Evolutionary conservation across 1,140 invertebrate genomes (phyloP), one percentile per base, ranked within the genome.

Genomic region (Procambarus virginalis): DNA sequence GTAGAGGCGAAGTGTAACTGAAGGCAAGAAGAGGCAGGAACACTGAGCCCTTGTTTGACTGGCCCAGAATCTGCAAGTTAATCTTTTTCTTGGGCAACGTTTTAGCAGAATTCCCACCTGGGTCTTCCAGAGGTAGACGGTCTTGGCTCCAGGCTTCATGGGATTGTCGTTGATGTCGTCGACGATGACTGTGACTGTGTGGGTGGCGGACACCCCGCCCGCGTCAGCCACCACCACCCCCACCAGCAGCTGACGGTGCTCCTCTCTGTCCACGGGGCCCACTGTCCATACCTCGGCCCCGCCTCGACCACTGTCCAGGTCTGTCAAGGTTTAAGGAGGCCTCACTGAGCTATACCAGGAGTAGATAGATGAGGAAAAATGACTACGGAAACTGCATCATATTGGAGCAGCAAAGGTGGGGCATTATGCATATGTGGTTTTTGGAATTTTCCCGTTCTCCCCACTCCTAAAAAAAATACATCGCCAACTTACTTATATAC

Each of bases 61-160:
- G 64, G 1, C 64, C 1, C n/a, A 12, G 64, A 1, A 12, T 12
- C 34, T 34, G 34, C 34, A 34, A 34, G 34, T 34, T 34, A 34
- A 34, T 34, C 34, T 34, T 34, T 34, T 34, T 34, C 34, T 34
- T 34, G 34, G 34, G 34, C 0, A 34, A 34, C 34, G 34, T 34
- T 34, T 34, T 34, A 34, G 1, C 34, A 34, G 34, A 34, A 34
- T 34, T 34, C 51, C 51, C 12, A 55, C 51, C 51, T 55, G 4
- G 4, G 51, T 55, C 51, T 55, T 55, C 51, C 51, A 3, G 51
- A 55, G 60, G 60, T 84, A 73, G 20, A 75, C 82, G 17, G 68
- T 84, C 82, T 84, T 84, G 82, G 82, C 46, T 1, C 9, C 82
- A 2, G 68, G 82, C 82, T 73, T 84, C 82, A 84, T 84, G 82